Percentiles rank a stretch among this genome's conserved stretches.
These are phyloP conservation scores for Lepidocyrtinus sp. DNA, from an alignment of 2,888 invertebrate species.

Conservation along the genomic window DNA sequence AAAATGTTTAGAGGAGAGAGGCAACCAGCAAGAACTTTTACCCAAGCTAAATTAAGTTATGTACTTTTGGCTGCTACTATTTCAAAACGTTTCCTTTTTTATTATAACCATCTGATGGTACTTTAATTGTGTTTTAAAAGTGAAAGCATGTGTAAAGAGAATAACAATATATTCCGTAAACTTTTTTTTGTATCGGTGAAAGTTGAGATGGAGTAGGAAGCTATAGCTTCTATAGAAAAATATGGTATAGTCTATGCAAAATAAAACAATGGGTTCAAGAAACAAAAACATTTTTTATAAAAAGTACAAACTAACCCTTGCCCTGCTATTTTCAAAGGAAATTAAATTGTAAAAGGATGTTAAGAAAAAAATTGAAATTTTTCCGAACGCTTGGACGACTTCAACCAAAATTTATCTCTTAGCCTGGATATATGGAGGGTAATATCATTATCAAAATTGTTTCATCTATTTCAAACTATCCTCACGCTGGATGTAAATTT, in stretches of 20 bases:
- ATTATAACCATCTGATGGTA: conserved; percentile 8
- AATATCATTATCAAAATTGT: too few species aligned
- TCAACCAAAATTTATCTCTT: too few species aligned
- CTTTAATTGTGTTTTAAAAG: conserved; percentile 17
- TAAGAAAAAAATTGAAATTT: conserved; percentile 29
- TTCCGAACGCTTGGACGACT: conserved; percentile 32
- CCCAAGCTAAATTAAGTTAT: conserved; percentile 16
- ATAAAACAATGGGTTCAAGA: conserved; percentile 11
- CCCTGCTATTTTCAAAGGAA: conserved; percentile 17
- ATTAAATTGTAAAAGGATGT: conserved; percentile 34
- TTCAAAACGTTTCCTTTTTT: conserved; percentile 10
- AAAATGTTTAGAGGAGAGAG: not conserved
- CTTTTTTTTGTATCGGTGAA: not conserved
- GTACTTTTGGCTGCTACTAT: not conserved
- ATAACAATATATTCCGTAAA: conserved; percentile 3
- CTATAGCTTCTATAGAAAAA: not conserved
- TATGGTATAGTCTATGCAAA: not conserved
- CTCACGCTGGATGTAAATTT: conserved; percentile 10
- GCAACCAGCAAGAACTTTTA: too few species aligned
- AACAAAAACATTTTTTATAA: conserved; percentile 9
- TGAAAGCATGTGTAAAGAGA: conserved; percentile 18
- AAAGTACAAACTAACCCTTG: not conserved
- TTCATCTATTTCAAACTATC: too few species aligned
- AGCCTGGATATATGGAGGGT: too few species aligned
- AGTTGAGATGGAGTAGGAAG: not conserved